A percentile compares a stretch with the other conserved stretches of the same genome.
Conservation (phyloP, 64 coral and sea anemone genomes). For the Montipora foliosa region DNA sequence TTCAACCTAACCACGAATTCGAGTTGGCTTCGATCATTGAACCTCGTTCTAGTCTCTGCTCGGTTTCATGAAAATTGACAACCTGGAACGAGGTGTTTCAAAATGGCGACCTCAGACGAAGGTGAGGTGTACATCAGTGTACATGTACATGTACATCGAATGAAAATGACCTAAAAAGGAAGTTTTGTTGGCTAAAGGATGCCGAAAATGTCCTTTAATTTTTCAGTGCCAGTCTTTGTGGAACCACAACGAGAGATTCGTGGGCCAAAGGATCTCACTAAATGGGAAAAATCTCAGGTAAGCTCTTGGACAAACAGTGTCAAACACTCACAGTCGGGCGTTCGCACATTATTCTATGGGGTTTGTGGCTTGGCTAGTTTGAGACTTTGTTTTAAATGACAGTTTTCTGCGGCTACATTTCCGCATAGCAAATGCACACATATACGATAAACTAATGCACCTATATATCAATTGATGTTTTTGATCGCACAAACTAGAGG, state of each 20-base stretch:
- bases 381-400: no score
- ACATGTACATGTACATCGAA: not conserved
- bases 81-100: not conserved
- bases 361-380: no score
- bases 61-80: not conserved
- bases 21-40: not conserved
- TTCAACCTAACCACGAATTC: no score
- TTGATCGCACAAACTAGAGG: no score
- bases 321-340: no score
- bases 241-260: conserved; percentile 67
- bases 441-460: not conserved
- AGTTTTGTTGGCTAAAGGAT: not conserved
- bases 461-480: no score
- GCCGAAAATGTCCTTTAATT: not conserved
- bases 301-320: not conserved
- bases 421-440: not conserved
- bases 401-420: not conserved
- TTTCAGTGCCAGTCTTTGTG: conserved; percentile 55
- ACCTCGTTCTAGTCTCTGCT: not conserved
- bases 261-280: conserved; percentile 34
- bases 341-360: no score
- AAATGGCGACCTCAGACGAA: conserved; percentile 32
- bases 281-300: conserved; percentile 73
- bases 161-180: not conserved
- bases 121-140: not conserved